These are phyloP conservation scores for Altica lythri DNA, from an alignment of 2,888 invertebrate genomes.

Conservation along the genomic window DNA sequence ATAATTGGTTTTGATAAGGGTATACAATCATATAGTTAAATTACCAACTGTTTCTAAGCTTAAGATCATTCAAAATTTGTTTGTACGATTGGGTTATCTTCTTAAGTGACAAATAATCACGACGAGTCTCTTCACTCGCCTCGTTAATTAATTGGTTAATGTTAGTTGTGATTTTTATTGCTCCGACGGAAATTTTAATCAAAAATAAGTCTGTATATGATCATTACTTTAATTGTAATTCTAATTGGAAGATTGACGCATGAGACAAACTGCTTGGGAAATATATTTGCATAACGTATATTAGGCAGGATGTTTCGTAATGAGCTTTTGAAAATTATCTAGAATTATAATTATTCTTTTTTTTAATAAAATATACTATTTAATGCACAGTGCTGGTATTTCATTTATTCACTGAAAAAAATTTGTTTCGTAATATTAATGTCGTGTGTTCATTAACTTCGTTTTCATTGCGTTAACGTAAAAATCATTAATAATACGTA, in stretches of 20 bases:
- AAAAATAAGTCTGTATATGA: constrained; percentile 39
- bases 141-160: constrained; percentile 57
- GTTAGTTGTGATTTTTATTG: constrained; percentile 55
- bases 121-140: constrained; percentile 48
- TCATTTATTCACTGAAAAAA: too few relatives aligned
- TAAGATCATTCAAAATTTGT: constrained; percentile 24
- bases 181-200: constrained; percentile 50
- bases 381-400: too few relatives aligned
- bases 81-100: constrained; percentile 52
- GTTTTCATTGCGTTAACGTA: too few relatives aligned
- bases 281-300: constrained; percentile 27
- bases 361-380: too few relatives aligned
- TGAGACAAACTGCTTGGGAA: constrained; percentile 12
- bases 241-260: constrained; percentile 39
- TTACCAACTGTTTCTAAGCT: constrained; percentile 27
- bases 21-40: constrained; percentile 46
- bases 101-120: constrained; percentile 59
- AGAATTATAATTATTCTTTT: too few relatives aligned
- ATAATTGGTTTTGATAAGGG: constrained; percentile 59
- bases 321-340: background rate
- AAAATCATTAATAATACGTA: too few relatives aligned
- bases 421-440: too few relatives aligned
- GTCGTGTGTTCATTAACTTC: too few relatives aligned
- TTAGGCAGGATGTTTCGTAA: constrained; percentile 18
- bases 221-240: constrained; percentile 40